phyloP scores from a whole-genome alignment of 2,888 invertebrate species.

The Caenorhabditis sulstoni region DNA sequence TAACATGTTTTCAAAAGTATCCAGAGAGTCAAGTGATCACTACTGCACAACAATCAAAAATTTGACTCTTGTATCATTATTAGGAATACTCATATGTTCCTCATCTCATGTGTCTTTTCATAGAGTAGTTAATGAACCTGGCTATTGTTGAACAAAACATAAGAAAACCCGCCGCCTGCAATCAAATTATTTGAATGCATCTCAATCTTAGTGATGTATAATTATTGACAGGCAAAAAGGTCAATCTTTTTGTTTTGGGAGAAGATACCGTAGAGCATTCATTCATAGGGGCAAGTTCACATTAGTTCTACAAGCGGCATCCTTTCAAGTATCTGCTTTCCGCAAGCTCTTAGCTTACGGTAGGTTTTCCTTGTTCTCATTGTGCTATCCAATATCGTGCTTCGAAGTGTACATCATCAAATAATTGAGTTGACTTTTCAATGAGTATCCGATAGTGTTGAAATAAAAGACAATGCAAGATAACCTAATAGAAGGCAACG shows the following conservation, averaged over 20 bases:
- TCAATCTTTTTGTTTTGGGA: slow-evolving; percentile 25
- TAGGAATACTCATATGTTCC: not conserved
- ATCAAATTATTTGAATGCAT: slow-evolving; percentile 15
- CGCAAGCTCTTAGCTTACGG: slow-evolving; percentile 48
- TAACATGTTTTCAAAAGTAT: too few relatives aligned
- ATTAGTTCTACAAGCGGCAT: slow-evolving; percentile 37
- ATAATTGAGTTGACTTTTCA: slow-evolving; percentile 65
- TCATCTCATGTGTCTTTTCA: too few relatives aligned
- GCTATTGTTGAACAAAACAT: slow-evolving; percentile 47
- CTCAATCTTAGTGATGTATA: slow-evolving; percentile 31
- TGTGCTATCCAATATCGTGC: slow-evolving; percentile 53
- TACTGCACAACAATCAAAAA: too few relatives aligned
- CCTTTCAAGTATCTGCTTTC: slow-evolving; percentile 38
- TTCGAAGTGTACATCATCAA: slow-evolving; percentile 34
- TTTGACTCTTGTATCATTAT: too few relatives aligned
- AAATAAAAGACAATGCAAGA: slow-evolving; percentile 22
- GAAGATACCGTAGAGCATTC: too few relatives aligned
- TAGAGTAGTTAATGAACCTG: not conserved
- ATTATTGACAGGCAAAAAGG: slow-evolving; percentile 13
- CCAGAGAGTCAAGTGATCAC: too few relatives aligned
- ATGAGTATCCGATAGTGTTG: slow-evolving; percentile 49
- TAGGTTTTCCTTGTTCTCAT: slow-evolving; percentile 31
- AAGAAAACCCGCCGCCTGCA: slow-evolving; percentile 40
- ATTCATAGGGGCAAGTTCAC: slow-evolving; percentile 19
- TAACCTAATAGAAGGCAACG: not conserved